Conservation (phyloP, 2,888 invertebrate species). For the Ernsta delagoae region DNA sequence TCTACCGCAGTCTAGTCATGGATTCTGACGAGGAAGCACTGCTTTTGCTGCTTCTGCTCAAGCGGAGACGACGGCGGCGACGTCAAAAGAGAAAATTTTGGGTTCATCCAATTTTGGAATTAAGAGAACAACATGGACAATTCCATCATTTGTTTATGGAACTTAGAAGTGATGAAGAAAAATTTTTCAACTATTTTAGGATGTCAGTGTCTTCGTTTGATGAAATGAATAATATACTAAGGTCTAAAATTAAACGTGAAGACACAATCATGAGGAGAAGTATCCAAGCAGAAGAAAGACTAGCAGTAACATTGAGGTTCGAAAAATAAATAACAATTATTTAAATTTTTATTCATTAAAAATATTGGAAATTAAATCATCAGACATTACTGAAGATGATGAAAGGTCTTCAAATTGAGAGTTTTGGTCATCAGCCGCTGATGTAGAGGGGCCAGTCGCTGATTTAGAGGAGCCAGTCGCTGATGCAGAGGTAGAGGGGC, state of each 20-base stretch:
- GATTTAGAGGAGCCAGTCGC: conserved; percentile 34
- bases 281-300: conserved; percentile 28
- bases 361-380: conserved; percentile 41
- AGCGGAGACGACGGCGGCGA: conserved; percentile 7
- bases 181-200: conserved; percentile 18
- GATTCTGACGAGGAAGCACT: conserved; percentile 7
- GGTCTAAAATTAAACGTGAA: conserved; percentile 40
- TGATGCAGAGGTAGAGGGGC: conserved; percentile 35
- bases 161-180: conserved; percentile 20
- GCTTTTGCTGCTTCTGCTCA: conserved; percentile 8
- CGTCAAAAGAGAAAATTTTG: conserved; percentile 10
- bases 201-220: conserved; percentile 44
- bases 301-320: conserved; percentile 18
- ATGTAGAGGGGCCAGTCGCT: conserved; percentile 38
- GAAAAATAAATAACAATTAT: conserved; percentile 36
- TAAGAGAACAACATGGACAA: conserved; percentile 35
- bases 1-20: conserved; percentile 1
- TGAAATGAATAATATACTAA: conserved; percentile 38
- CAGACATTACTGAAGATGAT: conserved; percentile 42
- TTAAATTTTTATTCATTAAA: conserved; percentile 33
- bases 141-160: conserved; percentile 39
- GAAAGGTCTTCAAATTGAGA: conserved; percentile 44
- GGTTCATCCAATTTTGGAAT: conserved; percentile 4
- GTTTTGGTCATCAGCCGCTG: conserved; percentile 41
- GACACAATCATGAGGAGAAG: conserved; percentile 38